These are phyloP conservation scores for Porites cylindrica DNA, from an alignment of 92 coral and sea anemone genomes.

Conservation along the genomic window DNA sequence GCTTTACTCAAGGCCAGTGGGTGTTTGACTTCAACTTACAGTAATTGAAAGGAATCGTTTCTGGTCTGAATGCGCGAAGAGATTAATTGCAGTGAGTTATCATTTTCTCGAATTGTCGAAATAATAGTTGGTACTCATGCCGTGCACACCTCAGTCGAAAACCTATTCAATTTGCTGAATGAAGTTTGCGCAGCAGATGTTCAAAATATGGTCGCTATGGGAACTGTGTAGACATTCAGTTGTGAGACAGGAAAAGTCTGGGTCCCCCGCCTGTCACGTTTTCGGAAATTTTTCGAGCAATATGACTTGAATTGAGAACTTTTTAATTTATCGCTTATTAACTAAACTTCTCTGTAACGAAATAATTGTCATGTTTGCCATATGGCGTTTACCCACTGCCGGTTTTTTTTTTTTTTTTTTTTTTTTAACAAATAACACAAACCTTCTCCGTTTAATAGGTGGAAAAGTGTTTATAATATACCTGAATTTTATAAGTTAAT, in stretches of 20 bases:
- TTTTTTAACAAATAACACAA: neutral
- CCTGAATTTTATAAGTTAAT: neutral
- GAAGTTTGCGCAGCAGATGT: conserved; percentile 26
- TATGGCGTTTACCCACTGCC: neutral
- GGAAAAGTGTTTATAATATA: neutral
- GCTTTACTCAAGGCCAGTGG: no score
- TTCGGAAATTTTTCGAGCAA: neutral
- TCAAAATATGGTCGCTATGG: neutral
- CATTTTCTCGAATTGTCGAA: neutral
- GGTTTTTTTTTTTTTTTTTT: no score
- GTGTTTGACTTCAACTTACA: neutral
- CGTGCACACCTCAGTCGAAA: neutral
- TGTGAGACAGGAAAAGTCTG: neutral
- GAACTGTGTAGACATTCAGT: conserved; percentile 12
- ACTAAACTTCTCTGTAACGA: neutral
- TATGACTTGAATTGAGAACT: conserved; percentile 11
- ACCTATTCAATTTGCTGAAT: neutral
- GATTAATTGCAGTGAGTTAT: neutral
- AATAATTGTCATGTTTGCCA: neutral
- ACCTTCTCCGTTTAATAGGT: neutral
- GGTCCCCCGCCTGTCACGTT: neutral
- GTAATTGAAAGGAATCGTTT: neutral
- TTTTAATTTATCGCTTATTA: neutral
- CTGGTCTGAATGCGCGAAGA: neutral
- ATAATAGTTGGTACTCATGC: neutral